A percentile compares a stretch with the other conserved stretches of the same genome.
Conservation (phyloP, 2,797 vertebrate species). For the Spheniscus humboldti region DNA sequence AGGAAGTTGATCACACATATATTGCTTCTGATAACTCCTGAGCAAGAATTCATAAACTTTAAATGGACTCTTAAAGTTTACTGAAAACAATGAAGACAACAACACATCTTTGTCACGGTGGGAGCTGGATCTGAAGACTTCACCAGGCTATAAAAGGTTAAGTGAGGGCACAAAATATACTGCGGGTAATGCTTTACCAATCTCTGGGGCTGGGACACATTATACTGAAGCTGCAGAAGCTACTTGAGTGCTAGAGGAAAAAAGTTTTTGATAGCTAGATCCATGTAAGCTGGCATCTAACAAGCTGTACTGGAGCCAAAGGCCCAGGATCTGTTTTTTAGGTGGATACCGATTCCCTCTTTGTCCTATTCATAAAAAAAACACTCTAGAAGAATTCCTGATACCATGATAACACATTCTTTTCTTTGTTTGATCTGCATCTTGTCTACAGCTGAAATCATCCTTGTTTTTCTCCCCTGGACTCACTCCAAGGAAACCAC, state of each 20-base stretch:
- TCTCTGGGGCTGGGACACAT: background rate
- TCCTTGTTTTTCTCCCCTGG: background rate
- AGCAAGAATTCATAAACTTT: background rate
- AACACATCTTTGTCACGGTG: background rate
- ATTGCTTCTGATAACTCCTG: background rate
- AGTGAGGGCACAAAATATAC: background rate
- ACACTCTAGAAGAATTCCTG: background rate
- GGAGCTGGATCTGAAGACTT: background rate
- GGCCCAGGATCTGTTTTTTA: background rate
- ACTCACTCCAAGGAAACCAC: background rate
- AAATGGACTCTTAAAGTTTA: background rate
- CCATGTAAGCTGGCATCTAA: background rate
- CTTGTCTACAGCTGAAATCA: conserved; percentile 16
- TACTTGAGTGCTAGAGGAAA: background rate
- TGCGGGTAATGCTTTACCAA: background rate
- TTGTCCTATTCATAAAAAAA: background rate
- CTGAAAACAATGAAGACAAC: background rate
- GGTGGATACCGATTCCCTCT: background rate
- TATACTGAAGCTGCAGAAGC: background rate
- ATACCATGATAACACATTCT: background rate
- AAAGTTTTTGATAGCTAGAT: background rate
- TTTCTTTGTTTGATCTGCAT: background rate
- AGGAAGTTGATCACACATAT: background rate
- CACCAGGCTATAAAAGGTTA: background rate
- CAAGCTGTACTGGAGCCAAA: background rate